Evolutionary conservation across 2,888 invertebrate genomes (phyloP).

Genomic region (Drosophila barbarae): DNA sequence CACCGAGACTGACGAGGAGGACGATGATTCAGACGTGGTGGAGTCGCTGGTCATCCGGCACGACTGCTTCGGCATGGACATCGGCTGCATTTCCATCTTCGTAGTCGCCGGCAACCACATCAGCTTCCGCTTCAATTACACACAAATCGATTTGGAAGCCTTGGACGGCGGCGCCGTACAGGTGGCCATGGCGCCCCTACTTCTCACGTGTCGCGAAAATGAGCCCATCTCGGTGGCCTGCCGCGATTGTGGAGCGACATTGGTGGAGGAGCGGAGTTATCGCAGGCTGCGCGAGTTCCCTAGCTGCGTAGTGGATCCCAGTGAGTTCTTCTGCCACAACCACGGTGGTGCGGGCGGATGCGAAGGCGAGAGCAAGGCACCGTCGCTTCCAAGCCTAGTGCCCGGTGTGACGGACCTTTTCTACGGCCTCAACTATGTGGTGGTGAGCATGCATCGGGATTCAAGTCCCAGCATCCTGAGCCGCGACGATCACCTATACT

Average conservation of each 20-base stretch:
- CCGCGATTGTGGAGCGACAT: slow-evolving; percentile 55
- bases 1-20: slow-evolving; percentile 10
- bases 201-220: slow-evolving; percentile 48
- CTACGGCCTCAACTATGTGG: slow-evolving; percentile 75
- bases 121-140: slow-evolving; percentile 73
- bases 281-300: slow-evolving; percentile 74
- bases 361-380: slow-evolving; percentile 1
- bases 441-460: slow-evolving; percentile 49
- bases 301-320: slow-evolving; percentile 72
- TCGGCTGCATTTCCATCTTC: slow-evolving; percentile 65
- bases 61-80: slow-evolving; percentile 64
- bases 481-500: slow-evolving; percentile 64
- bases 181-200: slow-evolving; percentile 27
- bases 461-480: slow-evolving; percentile 35
- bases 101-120: slow-evolving; percentile 62
- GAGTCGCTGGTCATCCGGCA: slow-evolving; percentile 48
- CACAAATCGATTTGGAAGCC: slow-evolving; percentile 45
- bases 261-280: slow-evolving; percentile 48
- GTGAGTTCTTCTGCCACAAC: slow-evolving; percentile 76
- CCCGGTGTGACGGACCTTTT: slow-evolving; percentile 66
- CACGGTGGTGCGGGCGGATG: slow-evolving; percentile 48
- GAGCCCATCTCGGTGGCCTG: slow-evolving; percentile 55
- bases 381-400: slow-evolving; percentile 44
- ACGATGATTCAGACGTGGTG: slow-evolving; percentile 30
- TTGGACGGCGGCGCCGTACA: slow-evolving; percentile 27